Conservation (phyloP, 2,888 invertebrate genomes). For the Drosophila buzzatii region DNA sequence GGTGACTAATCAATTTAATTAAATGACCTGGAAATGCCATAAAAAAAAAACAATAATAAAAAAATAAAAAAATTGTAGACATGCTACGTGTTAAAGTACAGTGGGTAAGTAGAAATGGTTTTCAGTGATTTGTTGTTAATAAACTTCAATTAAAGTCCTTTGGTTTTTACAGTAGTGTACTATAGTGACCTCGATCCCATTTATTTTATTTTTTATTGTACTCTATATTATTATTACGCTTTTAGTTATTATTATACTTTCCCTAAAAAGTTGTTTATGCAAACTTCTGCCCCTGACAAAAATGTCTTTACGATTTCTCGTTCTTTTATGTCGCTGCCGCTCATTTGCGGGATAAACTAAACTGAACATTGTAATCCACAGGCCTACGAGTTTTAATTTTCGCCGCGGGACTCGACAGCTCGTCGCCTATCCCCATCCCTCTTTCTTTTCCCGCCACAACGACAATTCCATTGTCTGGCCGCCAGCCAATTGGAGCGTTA, state of each 20-base stretch:
- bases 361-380: slow-evolving; percentile 47
- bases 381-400: slow-evolving; percentile 84
- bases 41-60: slow-evolving; percentile 35
- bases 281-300: slow-evolving; percentile 44
- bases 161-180: slow-evolving; percentile 31
- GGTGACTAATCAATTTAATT: slow-evolving; percentile 69
- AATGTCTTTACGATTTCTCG: slow-evolving; percentile 61
- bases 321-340: slow-evolving; percentile 45
- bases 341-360: slow-evolving; percentile 32
- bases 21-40: slow-evolving; percentile 69
- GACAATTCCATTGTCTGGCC: slow-evolving; percentile 40
- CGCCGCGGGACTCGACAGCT: slow-evolving; percentile 63
- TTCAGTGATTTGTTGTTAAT: slow-evolving; percentile 33
- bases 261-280: slow-evolving; percentile 23
- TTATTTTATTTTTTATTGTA: slow-evolving; percentile 6
- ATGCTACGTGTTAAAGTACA: slow-evolving; percentile 83
- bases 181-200: slow-evolving; percentile 12
- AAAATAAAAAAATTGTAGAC: slow-evolving; percentile 62
- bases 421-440: slow-evolving; percentile 45
- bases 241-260: slow-evolving; percentile 26
- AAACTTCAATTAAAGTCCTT: slow-evolving; percentile 51
- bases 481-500: slow-evolving; percentile 58
- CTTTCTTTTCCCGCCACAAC: slow-evolving; percentile 20
- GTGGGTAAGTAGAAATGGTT: slow-evolving; percentile 78
- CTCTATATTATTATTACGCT: slow-evolving; percentile 44